Evolutionary conservation across 2,797 vertebrate genomes (phyloP).

Genomic region (Capromys pilorides): DNA sequence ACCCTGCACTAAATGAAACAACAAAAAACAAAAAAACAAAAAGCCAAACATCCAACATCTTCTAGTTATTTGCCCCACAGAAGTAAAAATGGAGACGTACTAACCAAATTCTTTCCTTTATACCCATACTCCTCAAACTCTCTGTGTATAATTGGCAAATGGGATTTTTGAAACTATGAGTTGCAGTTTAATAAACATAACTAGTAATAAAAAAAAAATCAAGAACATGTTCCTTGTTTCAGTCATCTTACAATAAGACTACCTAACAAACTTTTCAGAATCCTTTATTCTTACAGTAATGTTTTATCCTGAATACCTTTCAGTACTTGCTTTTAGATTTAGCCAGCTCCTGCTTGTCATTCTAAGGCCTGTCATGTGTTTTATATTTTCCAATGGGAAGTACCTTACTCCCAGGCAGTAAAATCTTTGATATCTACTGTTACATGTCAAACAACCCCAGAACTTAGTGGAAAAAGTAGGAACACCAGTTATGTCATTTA

Average conservation of each 20-base stretch:
- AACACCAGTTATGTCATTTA: background rate
- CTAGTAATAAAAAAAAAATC: background rate
- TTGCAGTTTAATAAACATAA: background rate
- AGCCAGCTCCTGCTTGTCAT: background rate
- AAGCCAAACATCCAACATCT: conserved; percentile 23
- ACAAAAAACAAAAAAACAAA: conserved; percentile 38
- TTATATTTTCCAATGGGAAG: background rate
- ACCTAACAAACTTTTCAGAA: background rate
- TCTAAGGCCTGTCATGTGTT: background rate
- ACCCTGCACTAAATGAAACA: no score
- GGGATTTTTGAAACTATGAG: conserved; percentile 31
- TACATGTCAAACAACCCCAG: background rate
- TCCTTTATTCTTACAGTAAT: background rate
- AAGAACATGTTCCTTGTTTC: background rate
- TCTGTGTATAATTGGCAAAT: conserved; percentile 9
- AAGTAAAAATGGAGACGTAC: conserved; percentile 43
- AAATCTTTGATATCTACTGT: background rate
- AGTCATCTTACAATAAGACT: background rate
- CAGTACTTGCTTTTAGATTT: background rate
- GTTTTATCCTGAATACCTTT: background rate
- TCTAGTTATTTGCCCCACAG: conserved; percentile 20
- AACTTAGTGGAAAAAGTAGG: background rate
- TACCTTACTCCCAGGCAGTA: background rate
- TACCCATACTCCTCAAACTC: background rate
- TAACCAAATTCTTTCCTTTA: background rate